These are phyloP conservation scores for Gobionotothen gibberifrons DNA, from an alignment of 2,797 vertebrate species.

Conservation along the genomic window DNA sequence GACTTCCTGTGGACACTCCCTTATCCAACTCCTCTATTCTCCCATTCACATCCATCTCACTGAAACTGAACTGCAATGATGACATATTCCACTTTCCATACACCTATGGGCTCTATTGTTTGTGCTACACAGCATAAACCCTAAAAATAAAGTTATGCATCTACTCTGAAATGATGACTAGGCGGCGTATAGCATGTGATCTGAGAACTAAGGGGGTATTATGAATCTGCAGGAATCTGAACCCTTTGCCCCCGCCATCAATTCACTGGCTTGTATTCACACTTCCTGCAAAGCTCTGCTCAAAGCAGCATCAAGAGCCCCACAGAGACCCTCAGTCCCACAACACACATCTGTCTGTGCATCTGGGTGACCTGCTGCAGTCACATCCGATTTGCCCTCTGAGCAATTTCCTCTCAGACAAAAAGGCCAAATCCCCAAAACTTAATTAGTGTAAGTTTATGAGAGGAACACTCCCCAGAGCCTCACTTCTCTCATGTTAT, in stretches of 20 bases:
- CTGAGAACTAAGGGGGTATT: conserved; percentile 72
- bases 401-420: conserved; percentile 68
- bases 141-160: conserved; percentile 34
- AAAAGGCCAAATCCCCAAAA: conserved; percentile 60
- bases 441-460: conserved; percentile 55
- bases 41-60: conserved; percentile 16
- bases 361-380: conserved; percentile 45
- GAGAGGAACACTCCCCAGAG: conserved; percentile 41
- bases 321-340: conserved; percentile 69
- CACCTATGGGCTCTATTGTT: conserved; percentile 7
- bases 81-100: conserved; percentile 15
- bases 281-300: conserved; percentile 44
- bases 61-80: conserved; percentile 20
- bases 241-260: conserved; percentile 34
- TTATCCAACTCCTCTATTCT: background rate
- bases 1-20: conserved; percentile 14
- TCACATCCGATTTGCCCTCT: conserved; percentile 44
- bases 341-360: conserved; percentile 70
- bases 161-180: conserved; percentile 39
- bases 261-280: conserved; percentile 57
- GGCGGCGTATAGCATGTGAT: conserved; percentile 44
- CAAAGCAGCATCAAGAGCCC: conserved; percentile 49
- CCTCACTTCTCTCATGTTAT: conserved; percentile 23
- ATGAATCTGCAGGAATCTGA: conserved; percentile 71
- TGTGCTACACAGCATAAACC: conserved; percentile 30